These are phyloP conservation scores for Promerops cafer DNA, from an alignment of 2,113 vertebrate species.

Conservation along the genomic window DNA sequence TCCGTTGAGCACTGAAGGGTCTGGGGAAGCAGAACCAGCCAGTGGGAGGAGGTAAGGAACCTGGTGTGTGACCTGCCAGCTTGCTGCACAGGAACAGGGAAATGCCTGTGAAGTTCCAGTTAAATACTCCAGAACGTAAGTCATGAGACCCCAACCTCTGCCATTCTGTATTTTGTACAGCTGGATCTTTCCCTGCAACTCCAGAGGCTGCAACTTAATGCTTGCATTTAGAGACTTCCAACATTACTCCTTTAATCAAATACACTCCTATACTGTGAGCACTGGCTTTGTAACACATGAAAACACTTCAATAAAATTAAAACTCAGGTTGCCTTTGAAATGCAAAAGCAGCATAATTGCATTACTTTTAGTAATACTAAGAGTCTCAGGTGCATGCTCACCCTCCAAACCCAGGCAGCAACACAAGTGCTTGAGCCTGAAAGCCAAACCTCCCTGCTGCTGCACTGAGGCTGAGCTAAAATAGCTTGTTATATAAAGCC, in stretches of 20 bases:
- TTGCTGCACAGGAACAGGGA: neutral
- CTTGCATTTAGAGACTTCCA: neutral
- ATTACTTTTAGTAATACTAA: neutral
- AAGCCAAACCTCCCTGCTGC: neutral
- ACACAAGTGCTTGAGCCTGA: neutral
- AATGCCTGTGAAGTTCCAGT: neutral
- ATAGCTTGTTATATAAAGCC: conserved; percentile 53
- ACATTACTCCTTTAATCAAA: neutral
- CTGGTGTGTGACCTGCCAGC: neutral
- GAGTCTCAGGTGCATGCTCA: neutral
- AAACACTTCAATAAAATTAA: neutral
- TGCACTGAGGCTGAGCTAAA: conserved; percentile 6
- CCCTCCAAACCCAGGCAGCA: neutral
- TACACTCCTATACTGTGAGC: neutral
- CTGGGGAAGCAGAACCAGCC: neutral
- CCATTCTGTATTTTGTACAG: neutral
- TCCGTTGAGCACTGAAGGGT: neutral
- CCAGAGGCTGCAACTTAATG: neutral
- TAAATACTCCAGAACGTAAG: neutral
- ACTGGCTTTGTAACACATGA: neutral
- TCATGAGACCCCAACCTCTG: neutral
- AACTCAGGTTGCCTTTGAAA: neutral
- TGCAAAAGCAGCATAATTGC: neutral
- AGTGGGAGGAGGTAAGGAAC: neutral
- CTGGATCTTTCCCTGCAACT: neutral